Evolutionary conservation across 1,140 invertebrate species (phyloP), one percentile per base, ranked within the genome.

Genomic region (Probaryconus sp.): DNA sequence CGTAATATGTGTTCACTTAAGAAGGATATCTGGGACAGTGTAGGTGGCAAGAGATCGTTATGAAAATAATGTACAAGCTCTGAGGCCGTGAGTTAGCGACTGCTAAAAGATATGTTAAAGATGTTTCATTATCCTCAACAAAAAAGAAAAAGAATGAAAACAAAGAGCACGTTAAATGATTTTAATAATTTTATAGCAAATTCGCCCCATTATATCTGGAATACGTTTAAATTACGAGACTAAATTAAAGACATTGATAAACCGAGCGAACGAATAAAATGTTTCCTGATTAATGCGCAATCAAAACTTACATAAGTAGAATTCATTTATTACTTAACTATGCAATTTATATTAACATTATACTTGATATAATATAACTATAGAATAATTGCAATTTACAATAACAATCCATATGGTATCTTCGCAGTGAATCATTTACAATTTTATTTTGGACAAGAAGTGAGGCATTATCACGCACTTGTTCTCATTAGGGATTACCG

Each of bases 11-110:
- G 64, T 76, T 56, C 50, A 58, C 61, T 51, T 64, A 68, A 61
- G 30, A 53, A 55, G 38, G 20, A 38, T 78, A 68, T 37, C 53
- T 74, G 63, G 75, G 64, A 75, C 72, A 69, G 55, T 69, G 53
- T 69, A 60, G 65, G 65, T 60, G 53, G 55, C 28, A 30, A 47
- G 45, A 48, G 33, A 61, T 48, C 56, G 43, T 40, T 40, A 48
- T 61, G 35, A 61, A 61, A 48, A 40, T 56, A 42, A 42, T 42
- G 24, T 30, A 37, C 28, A 16, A 51, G 16, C 37, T 18, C 3
- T 14, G 6, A 21, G 38, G 20, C 18, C 2, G 13, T 14, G 31
- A 38, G 17, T 42, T 42, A 9, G 18, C 38, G 16, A 21, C 21
- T 40, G 13, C 37, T 42, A 42, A 55, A 10, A 42, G 37, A 55